These are phyloP conservation scores for Embiotoca jacksoni DNA, from an alignment of 2,113 vertebrate genomes.

Conservation along the genomic window DNA sequence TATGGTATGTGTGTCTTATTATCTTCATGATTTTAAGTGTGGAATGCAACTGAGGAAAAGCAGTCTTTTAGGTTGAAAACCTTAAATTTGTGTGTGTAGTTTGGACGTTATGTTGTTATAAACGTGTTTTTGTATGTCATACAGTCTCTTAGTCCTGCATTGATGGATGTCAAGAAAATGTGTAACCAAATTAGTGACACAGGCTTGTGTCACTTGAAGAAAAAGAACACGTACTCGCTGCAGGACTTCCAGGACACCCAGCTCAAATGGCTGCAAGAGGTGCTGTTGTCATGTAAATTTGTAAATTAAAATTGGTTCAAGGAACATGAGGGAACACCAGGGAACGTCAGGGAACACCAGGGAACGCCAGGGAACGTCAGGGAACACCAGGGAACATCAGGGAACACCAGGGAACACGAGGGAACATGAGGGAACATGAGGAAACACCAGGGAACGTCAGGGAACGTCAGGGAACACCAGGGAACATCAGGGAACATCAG, in stretches of 20 bases:
- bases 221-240: slow-evolving; percentile 83
- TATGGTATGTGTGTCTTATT: slow-evolving; percentile 78
- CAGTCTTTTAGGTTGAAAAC: background rate
- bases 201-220: slow-evolving; percentile 84
- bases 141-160: slow-evolving; percentile 85
- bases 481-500: no score
- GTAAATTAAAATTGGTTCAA: no score
- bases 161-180: slow-evolving; percentile 88
- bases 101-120: background rate
- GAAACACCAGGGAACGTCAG: no score
- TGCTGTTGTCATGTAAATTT: slow-evolving; percentile 39
- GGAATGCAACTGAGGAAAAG: background rate
- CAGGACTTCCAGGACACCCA: slow-evolving; percentile 84
- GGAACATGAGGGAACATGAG: no score
- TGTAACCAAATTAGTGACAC: slow-evolving; percentile 85
- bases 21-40: slow-evolving; percentile 2
- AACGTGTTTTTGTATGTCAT: slow-evolving; percentile 26
- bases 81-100: background rate
- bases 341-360: no score
- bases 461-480: no score
- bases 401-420: no score
- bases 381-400: no score
- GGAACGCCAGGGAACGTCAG: no score
- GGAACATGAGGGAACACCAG: no score
- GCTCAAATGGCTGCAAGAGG: slow-evolving; percentile 82